Evolutionary conservation across 2,888 invertebrate species (phyloP).

Genomic region (Tubulanus polymorphus): DNA sequence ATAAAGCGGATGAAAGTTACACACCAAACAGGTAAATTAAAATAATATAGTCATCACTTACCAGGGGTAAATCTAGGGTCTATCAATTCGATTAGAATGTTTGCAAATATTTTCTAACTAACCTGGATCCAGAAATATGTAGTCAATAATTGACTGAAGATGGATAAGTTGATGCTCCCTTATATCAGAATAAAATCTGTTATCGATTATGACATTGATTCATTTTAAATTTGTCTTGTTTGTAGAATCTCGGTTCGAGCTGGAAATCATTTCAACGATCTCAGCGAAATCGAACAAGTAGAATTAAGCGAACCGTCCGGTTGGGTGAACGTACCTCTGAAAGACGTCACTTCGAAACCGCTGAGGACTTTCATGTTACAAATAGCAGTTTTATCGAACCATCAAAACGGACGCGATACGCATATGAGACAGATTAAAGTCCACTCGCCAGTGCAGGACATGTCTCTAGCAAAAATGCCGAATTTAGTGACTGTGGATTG

Average conservation of each 20-base stretch:
- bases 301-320: conserved; percentile 92
- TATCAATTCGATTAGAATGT: too few relatives aligned
- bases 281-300: conserved; percentile 91
- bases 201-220: too few relatives aligned
- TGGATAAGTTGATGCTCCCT: too few relatives aligned
- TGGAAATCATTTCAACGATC: conserved; percentile 93
- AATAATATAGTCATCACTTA: too few relatives aligned
- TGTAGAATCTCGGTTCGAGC: conserved; percentile 61
- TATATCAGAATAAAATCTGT: too few relatives aligned
- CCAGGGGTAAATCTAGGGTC: too few relatives aligned
- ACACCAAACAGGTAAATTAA: conserved; percentile 85
- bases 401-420: conserved; percentile 97
- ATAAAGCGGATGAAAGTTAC: conserved; percentile 97
- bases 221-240: conserved; percentile 11
- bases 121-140: too few relatives aligned
- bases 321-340: conserved; percentile 91
- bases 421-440: conserved; percentile 96
- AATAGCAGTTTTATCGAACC: conserved; percentile 74
- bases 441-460: conserved; percentile 69
- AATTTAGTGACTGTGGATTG: conserved; percentile 79
- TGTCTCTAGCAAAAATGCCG: conserved; percentile 56
- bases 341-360: conserved; percentile 73
- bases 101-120: too few relatives aligned
- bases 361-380: conserved; percentile 78
- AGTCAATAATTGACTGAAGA: too few relatives aligned